These are phyloP conservation scores for Perca flavescens DNA, from an alignment of 2,113 vertebrate genomes.

Conservation along the genomic window DNA sequence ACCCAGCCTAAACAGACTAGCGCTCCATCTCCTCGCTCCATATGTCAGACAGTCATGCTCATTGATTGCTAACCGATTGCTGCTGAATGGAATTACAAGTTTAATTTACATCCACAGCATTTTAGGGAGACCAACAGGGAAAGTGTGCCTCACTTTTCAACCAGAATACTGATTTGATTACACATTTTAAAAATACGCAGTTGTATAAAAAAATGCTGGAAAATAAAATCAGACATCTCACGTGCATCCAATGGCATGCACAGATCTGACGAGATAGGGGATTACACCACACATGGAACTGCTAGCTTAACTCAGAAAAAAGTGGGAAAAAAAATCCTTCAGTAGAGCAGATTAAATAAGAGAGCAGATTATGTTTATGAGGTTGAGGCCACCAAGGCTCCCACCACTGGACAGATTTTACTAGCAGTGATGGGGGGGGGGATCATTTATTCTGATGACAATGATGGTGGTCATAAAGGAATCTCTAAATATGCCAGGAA, in stretches of 20 bases:
- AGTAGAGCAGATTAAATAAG: slow-evolving; percentile 61
- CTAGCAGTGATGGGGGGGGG: neutral
- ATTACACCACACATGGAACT: slow-evolving; percentile 8
- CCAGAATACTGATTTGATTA: neutral
- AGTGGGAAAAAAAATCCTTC: slow-evolving; percentile 9
- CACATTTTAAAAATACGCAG: neutral
- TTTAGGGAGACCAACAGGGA: neutral
- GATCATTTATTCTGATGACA: neutral
- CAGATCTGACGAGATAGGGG: neutral
- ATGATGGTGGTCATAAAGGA: slow-evolving; percentile 4
- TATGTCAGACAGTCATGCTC: slow-evolving; percentile 17
- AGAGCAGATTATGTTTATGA: slow-evolving; percentile 51
- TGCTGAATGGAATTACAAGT: slow-evolving; percentile 20
- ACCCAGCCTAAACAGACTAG: slow-evolving; percentile 1
- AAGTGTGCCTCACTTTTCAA: neutral
- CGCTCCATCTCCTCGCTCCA: slow-evolving; percentile 11
- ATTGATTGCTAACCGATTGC: slow-evolving; percentile 7
- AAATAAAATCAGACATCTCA: neutral
- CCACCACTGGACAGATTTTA: slow-evolving; percentile 11
- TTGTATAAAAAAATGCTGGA: neutral
- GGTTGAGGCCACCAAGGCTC: slow-evolving; percentile 5
- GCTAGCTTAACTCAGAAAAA: slow-evolving; percentile 29
- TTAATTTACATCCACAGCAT: neutral
- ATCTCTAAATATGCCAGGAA: neutral
- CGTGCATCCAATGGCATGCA: neutral